These are phyloP conservation scores for Atta cephalotes DNA, from an alignment of 1,140 invertebrate genomes.

Conservation along the genomic window DNA sequence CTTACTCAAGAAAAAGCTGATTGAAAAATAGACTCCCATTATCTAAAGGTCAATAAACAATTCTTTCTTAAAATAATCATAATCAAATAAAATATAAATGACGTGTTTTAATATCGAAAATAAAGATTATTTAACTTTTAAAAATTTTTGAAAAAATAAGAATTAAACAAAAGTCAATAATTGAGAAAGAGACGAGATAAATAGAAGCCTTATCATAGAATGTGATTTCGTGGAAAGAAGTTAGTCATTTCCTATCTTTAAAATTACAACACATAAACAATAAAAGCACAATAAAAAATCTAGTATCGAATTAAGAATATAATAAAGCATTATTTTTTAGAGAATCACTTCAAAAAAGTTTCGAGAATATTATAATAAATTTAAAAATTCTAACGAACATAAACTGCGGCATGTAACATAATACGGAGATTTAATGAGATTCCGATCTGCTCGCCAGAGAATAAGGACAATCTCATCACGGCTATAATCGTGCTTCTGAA, in stretches of 20 bases:
- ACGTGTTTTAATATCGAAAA: neutral
- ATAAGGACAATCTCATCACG: slow-evolving; percentile 33
- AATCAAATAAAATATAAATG: neutral
- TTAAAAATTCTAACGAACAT: neutral
- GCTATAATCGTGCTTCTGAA: slow-evolving; percentile 41
- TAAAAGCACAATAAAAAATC: neutral
- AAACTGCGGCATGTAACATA: neutral
- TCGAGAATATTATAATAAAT: neutral
- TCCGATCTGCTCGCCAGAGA: slow-evolving; percentile 29
- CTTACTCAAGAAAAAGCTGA: too few species aligned
- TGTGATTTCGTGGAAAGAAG: neutral
- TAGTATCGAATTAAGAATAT: neutral
- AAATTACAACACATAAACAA: neutral
- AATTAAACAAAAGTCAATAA: neutral
- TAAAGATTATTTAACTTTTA: neutral
- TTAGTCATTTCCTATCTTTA: neutral
- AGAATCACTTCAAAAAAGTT: neutral
- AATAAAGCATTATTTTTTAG: neutral
- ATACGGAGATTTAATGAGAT: slow-evolving; percentile 8
- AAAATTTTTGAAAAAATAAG: neutral
- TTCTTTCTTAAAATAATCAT: neutral
- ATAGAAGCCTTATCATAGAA: neutral
- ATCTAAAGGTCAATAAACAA: neutral
- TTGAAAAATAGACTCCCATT: too few species aligned
- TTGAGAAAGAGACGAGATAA: neutral